Evolutionary conservation across 1,140 invertebrate species (phyloP), one percentile per base, ranked within the genome.

Genomic region (Bombus impatiens): DNA sequence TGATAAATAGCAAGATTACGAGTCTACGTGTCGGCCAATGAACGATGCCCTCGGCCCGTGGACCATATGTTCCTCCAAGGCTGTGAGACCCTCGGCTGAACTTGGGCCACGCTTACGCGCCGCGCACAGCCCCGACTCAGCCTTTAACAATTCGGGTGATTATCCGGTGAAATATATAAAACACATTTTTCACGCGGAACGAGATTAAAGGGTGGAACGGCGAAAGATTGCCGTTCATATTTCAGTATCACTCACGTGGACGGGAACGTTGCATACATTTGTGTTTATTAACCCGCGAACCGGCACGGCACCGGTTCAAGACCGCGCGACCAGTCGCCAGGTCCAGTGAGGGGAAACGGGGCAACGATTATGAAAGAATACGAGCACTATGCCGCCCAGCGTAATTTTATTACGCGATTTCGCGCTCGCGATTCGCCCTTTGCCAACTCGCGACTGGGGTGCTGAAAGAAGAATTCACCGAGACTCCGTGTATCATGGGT

Each of bases 1-100:
- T 93, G 94, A 94, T 94, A 93, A 94, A 94, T 94, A 93, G 92
- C 90, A 76, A 94, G 93, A 94, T 94, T 94, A 94, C 90, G 91
- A 91, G 91, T 92, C 90, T 90, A 75, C 83, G 87, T 87, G 82
- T 84, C 87, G 87, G 88, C 88, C 88, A 87, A 93, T 92, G 87
- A 93, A 92, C 88, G 91, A 90, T 89, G 88, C 91, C 87, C 83
- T 72, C 80, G 74, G 84, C 81, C 75, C 94, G 86, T 93, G 92
- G 91, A 94, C 93, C 94, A 94, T 93, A 94, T 94, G 93, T 92
- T 94, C 89, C 71, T 85, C 76, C 89, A 92, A 92, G 92, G 92
- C 90, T 93, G 91, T 93, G 93, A 90, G 93, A 94, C 89, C 84
- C 82, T 90, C 71, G 87, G 77, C 71, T 77, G 79, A 75, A 75